Evolutionary conservation across 2,113 vertebrate species (phyloP).

Genomic region (Neolamprologus caudopunctatus): DNA sequence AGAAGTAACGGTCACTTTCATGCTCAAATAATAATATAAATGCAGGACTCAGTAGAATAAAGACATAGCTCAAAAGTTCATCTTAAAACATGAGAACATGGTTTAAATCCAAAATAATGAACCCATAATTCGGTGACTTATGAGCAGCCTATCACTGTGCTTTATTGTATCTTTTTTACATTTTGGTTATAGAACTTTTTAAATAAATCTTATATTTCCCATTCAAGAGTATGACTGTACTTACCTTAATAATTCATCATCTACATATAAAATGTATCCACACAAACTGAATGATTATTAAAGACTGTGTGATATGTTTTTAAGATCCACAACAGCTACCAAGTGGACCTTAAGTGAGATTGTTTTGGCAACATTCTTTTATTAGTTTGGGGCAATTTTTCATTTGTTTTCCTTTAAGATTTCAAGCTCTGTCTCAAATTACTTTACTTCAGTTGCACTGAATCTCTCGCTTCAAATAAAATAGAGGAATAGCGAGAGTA

Average conservation of each 20-base stretch:
- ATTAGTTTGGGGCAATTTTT: background rate
- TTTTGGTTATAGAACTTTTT: background rate
- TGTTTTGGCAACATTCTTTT: background rate
- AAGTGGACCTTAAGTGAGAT: background rate
- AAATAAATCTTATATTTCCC: rapidly evolving
- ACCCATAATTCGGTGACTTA: background rate
- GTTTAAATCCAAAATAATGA: background rate
- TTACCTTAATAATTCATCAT: background rate
- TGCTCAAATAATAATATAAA: background rate
- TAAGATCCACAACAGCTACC: background rate
- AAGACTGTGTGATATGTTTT: background rate
- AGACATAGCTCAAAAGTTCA: background rate
- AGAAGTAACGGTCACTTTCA: background rate
- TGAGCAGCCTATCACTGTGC: background rate
- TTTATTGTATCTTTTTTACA: background rate
- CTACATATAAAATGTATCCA: background rate
- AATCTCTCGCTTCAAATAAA: background rate
- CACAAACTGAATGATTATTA: background rate
- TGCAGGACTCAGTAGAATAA: background rate
- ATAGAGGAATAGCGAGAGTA: background rate
- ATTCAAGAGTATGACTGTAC: background rate
- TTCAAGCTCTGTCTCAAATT: background rate
- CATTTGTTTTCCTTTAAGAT: background rate
- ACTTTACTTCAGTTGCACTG: rapidly evolving
- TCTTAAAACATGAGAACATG: background rate